phyloP scores from a whole-genome alignment of 2,888 invertebrate species.

The Sylvicola fuscatus region DNA sequence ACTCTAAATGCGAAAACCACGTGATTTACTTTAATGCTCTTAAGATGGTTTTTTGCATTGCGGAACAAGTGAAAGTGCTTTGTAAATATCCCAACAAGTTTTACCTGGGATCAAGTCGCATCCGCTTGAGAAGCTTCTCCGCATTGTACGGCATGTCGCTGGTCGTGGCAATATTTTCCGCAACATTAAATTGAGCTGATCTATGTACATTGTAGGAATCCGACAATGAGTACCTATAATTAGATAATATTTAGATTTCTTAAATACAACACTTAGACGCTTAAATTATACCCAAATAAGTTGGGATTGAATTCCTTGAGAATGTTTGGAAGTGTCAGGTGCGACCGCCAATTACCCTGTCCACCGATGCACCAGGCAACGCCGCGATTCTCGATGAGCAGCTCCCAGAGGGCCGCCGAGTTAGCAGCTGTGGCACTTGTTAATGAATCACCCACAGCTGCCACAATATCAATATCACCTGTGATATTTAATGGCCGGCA shows the following conservation, averaged over 20 bases:
- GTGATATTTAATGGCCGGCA: constrained; percentile 6
- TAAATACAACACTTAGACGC: not conserved
- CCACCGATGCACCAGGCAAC: constrained; percentile 29
- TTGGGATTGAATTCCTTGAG: constrained; percentile 40
- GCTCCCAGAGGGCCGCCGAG: constrained; percentile 24
- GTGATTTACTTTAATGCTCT: constrained; percentile 4
- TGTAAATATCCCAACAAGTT: not conserved
- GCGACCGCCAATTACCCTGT: constrained; percentile 28
- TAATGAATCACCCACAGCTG: constrained; percentile 36
- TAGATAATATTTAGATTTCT: not conserved
- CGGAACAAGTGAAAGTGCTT: not conserved
- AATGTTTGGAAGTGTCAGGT: constrained; percentile 34
- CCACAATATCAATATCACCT: constrained; percentile 38
- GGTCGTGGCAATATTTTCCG: constrained; percentile 29
- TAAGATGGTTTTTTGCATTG: not conserved
- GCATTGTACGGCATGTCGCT: constrained; percentile 30
- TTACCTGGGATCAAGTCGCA: constrained; percentile 23
- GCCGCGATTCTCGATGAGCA: constrained; percentile 28
- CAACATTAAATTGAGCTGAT: constrained; percentile 30
- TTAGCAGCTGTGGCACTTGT: constrained; percentile 33
- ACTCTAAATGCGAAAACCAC: constrained; percentile 27
- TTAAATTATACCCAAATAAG: constrained; percentile 28
- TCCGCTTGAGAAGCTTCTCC: constrained; percentile 25
- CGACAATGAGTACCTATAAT: constrained; percentile 20
- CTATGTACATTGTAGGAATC: constrained; percentile 20